Evolutionary conservation across 2,888 invertebrate species (phyloP).

Genomic region (Chymomyza procnemis): DNA sequence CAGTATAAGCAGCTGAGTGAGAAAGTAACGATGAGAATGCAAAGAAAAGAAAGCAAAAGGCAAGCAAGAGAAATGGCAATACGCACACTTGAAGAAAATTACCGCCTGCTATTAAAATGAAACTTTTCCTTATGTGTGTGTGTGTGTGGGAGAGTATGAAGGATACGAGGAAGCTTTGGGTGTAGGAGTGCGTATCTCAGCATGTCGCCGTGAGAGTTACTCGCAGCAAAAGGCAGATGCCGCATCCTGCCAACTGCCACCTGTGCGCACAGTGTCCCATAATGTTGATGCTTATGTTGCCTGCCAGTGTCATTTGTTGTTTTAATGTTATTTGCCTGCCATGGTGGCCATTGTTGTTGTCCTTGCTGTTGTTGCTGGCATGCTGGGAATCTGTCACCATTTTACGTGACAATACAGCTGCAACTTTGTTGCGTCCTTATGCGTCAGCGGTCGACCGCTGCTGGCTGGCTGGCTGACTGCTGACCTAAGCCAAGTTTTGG

Average conservation of each 20-base stretch:
- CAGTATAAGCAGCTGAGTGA: no score
- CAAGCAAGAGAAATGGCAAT: no score
- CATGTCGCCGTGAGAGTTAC: no score
- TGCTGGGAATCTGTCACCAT: constrained; percentile 67
- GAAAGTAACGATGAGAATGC: no score
- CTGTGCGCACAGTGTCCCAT: constrained; percentile 31
- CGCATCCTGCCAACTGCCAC: not conserved
- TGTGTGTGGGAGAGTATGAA: no score
- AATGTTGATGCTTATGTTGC: constrained; percentile 25
- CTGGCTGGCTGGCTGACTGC: constrained; percentile 24
- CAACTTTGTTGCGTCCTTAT: constrained; percentile 29
- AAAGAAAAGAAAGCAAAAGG: no score
- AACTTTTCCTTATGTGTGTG: constrained; percentile 43
- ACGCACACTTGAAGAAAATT: constrained; percentile 39
- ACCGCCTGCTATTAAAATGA: constrained; percentile 56
- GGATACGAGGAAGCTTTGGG: no score
- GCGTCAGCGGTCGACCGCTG: constrained; percentile 53
- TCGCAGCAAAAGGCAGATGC: not conserved
- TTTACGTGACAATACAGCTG: constrained; percentile 71
- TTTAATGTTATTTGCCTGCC: constrained; percentile 65
- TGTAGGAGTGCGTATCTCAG: no score
- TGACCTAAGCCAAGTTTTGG: constrained; percentile 61
- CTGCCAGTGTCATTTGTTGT: constrained; percentile 43
- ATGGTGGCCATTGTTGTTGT: not conserved
- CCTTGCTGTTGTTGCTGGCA: constrained; percentile 20